Percentiles rank a stretch among this genome's conserved stretches.
Evolutionary conservation across 2,888 invertebrate genomes (phyloP).

Genomic region (Aproaerema taeniolella): DNA sequence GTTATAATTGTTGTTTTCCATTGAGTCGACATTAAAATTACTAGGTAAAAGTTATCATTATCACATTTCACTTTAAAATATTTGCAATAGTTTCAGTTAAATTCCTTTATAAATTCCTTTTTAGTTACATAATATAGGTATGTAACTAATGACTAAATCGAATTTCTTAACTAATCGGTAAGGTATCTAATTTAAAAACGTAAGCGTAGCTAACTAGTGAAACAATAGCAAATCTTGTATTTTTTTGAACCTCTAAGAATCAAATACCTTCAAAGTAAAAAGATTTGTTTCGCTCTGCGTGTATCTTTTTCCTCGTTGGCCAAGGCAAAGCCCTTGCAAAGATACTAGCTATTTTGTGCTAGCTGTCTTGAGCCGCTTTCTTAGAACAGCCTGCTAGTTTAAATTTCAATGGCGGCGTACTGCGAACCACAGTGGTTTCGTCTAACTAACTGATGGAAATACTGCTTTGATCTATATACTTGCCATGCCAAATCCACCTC

Average conservation of each 20-base stretch:
- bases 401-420: conserved; percentile 71
- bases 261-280: conserved; percentile 1
- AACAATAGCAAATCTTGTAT: too few species aligned
- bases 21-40: too few species aligned
- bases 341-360: conserved; percentile 39
- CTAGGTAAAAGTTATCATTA: too few species aligned
- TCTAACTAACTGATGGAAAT: conserved; percentile 70
- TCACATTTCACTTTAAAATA: too few species aligned
- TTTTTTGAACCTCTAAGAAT: too few species aligned
- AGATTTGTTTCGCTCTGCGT: conserved; percentile 32
- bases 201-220: too few species aligned
- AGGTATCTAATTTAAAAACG: too few species aligned
- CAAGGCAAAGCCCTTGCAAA: conserved; percentile 49
- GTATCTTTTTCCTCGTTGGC: conserved; percentile 41
- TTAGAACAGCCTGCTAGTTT: conserved; percentile 61
- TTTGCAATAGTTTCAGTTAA: too few species aligned
- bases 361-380: conserved; percentile 38
- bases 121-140: neutral
- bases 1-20: too few species aligned
- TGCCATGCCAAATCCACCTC: neutral
- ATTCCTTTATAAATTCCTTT: too few species aligned
- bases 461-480: conserved; percentile 51
- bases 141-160: too few species aligned
- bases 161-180: too few species aligned
- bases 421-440: conserved; percentile 59